Evolutionary conservation across 92 coral and sea anemone species (phyloP), one percentile per base, ranked within the genome.

Genomic region (Umimayanthus kanabou): DNA sequence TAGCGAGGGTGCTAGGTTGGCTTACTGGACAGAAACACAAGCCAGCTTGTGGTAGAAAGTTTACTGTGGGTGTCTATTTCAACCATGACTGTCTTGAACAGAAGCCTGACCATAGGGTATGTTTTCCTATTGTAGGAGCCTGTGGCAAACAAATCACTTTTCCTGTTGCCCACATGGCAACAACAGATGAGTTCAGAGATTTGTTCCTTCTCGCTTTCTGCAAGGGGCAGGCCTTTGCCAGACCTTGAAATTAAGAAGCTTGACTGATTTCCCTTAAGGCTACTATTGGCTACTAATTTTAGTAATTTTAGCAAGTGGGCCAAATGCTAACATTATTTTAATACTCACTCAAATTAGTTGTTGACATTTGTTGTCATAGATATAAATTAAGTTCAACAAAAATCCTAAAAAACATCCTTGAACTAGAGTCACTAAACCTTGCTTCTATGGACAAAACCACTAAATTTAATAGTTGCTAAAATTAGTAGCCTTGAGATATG

Each of bases 11-110:
- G 29, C 58, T 86, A 67, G 70, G 80, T 79, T 86, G 89, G 89
- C 85, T 78, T 55, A 87, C 89, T 55, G 89, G 84, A 43, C 85
- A 87, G 76, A 80, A 81, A 65, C 76, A 87, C 79, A 87, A 77
- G 58, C 89, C 85, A 26, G 82, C 79, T 64, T 25, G 85, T 58
- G 82, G 50, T 49, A 40, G 65, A 26, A 77, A 53, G 37, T 87
- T 87, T 87, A 72, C 37, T 73, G 81, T 87, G 57, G 42, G 57
- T 76, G 89, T 87, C 22, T 67, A 58, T 22, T 87, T 85, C 45
- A 50, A 87, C 65, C 89, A 87, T 47, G 84, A 78, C 74, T 87
- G 89, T 49, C 45, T 87, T 43, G 28, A 87, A 42, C 85, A 81
- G 20, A 87, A 87, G 28, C 89, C 89, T 58, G 58, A 39, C 84